Evolutionary conservation across 2,113 vertebrate genomes (phyloP), one percentile per base, ranked within the genome.

Genomic region (Thunnus maccoyii): DNA sequence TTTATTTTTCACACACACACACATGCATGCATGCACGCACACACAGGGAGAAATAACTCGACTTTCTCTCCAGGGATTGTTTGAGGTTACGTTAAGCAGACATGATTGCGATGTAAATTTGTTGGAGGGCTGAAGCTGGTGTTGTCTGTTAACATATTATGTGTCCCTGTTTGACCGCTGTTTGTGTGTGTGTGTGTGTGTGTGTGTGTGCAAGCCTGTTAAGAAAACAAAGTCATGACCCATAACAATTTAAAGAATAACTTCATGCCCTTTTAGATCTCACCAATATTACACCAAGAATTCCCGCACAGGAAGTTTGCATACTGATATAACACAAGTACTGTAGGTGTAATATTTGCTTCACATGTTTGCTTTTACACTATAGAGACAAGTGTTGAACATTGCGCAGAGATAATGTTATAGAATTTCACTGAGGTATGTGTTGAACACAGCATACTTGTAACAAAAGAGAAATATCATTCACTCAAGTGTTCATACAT

Each of bases 21-120:
- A n/a, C 61, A 64, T 51, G 25, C 72, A 44, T 50, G 25, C 63
- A 74, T 41, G 66, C 51, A 70, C 30, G 48, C 22, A 48, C 36
- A 47, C 27, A 54, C 50, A 54, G 5, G 36, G 0, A 54, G 1
- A 62, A 48, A 80, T 4, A 65, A 64, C 76, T 78, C 4, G 18
- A 25, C 68, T 58, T 80, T 72, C 25, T 86, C 83, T 72, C 75
- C 20, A n/a, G 80, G 84, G 87, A 88, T 50, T 69, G 63, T 78
- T 71, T 82, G 50, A 32, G 74, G 85, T 80, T 69, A 74, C 58
- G 17, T 69, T 81, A 87, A 80, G 73, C 69, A 84, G 78, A 79
- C 73, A 80, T 76, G 75, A 90, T 81, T 84, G 17, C 61, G 44
- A 81, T 89, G 72, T 85, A 84, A 88, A 86, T 76, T 81, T 78